Evolutionary conservation across 2,888 invertebrate genomes (phyloP), one percentile per base, ranked within the genome.

Genomic region (Spisula solida): DNA sequence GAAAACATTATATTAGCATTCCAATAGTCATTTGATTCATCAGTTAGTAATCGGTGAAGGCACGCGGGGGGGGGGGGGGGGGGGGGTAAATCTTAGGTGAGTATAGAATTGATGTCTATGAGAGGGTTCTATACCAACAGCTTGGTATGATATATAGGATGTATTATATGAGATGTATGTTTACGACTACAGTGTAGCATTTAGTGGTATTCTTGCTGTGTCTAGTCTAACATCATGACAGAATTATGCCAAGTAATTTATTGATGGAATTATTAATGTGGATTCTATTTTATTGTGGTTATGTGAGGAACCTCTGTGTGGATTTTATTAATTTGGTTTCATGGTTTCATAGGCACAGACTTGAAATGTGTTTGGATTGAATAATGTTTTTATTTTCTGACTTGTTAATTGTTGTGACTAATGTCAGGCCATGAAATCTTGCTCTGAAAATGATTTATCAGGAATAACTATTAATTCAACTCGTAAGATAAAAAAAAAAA

Each of bases 161-260:
- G 25, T 8, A 25, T 25, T 66, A 25, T 25, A 25, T 12, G n/a
- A 10, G n/a, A 25, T 66, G 60, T 66, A n/a, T n/a, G 60, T 25
- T 66, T 25, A 41, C 56, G 12, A 5, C 4, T 6, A 25, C 60
- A 25, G 60, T 66, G 60, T 51, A 66, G 25, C 20, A 66, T 66
- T n/a, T 25, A 12, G 25, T 66, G 10, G 10, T 25, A 25, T 25
- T 66, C 60, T 66, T 6, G n/a, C 60, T 66, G 60, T 66, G 60
- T n/a, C 60, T 66, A 12, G 60, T 25, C n/a, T 25, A 0, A 8
- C 25, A 25, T 25, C 12, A 12, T 66, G 60, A 66, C 60, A 66
- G 60, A 66, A 66, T 66, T 66, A 66, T 66, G n/a, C 25, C 60
- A 66, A n/a, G 10, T 66, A 25, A 66, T 66, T 66, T n/a, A 66